These are phyloP conservation scores for Aphidius ervi DNA, from an alignment of 1,140 invertebrate genomes.

Conservation along the genomic window DNA sequence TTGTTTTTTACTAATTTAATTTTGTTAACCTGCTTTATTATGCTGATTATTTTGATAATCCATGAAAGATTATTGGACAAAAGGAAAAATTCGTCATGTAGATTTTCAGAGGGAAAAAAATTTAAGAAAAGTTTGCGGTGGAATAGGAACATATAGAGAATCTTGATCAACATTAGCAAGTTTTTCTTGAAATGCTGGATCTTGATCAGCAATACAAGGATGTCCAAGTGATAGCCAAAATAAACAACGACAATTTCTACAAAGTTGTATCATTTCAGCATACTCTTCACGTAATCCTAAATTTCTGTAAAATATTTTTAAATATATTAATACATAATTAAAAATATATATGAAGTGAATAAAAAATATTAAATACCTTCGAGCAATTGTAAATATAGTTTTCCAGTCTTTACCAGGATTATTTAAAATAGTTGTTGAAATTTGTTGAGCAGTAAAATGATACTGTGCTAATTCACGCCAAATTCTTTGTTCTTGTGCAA, in stretches of 20 bases:
- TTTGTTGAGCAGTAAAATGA: constrained; percentile 86
- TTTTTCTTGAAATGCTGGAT: constrained; percentile 74
- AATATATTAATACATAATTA: neutral
- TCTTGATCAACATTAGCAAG: constrained; percentile 72
- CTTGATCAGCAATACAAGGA: constrained; percentile 81
- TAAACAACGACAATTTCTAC: constrained; percentile 90
- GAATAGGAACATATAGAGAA: constrained; percentile 78
- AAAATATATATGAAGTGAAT: neutral
- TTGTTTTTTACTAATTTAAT: too few relatives aligned
- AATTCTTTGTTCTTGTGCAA: constrained; percentile 83
- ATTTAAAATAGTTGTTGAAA: constrained; percentile 57
- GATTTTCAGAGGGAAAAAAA: constrained; percentile 76
- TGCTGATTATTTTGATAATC: too few relatives aligned
- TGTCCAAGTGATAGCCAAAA: constrained; percentile 94
- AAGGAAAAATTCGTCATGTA: constrained; percentile 8
- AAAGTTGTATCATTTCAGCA: constrained; percentile 91
- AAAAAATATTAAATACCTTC: constrained; percentile 35
- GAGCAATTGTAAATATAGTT: constrained; percentile 48
- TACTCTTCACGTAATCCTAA: constrained; percentile 91
- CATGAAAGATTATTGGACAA: too few relatives aligned
- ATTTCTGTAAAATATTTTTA: constrained; percentile 56
- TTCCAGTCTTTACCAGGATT: constrained; percentile 59
- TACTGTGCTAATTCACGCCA: constrained; percentile 90
- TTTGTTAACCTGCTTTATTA: too few relatives aligned
- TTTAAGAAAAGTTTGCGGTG: constrained; percentile 83